Conservation (phyloP, 2,113 vertebrate genomes). For the Ia io region DNA sequence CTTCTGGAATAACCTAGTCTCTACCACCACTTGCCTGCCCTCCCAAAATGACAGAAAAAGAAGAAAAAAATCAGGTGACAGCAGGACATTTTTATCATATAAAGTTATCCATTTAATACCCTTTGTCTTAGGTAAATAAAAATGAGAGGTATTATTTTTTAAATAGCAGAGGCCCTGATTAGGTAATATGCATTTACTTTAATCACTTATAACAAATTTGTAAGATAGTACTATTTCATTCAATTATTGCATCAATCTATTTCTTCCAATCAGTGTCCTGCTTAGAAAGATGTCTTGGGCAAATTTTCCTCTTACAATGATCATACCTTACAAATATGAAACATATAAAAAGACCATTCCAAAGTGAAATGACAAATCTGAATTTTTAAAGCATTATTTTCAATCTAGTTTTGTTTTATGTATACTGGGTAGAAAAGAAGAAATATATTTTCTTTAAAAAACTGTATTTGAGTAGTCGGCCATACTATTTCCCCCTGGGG, state of each 20-base stretch:
- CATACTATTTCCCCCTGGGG: not conserved
- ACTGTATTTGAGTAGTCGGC: not conserved
- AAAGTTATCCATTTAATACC: not conserved
- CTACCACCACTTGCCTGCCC: not conserved
- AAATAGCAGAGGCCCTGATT: not conserved
- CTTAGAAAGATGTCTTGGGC: not conserved
- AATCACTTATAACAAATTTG: not conserved
- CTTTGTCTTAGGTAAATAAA: constrained; percentile 1
- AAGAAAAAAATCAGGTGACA: not conserved
- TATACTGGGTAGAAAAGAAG: not conserved
- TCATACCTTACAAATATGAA: not conserved
- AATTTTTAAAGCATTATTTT: constrained; percentile 13
- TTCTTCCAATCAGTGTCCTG: not conserved
- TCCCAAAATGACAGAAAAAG: not conserved
- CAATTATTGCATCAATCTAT: not conserved
- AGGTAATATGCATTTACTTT: not conserved
- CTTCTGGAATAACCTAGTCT: not conserved
- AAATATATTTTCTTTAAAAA: not conserved
- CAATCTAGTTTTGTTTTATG: not conserved
- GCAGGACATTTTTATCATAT: not conserved
- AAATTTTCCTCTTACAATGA: not conserved
- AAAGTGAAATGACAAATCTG: not conserved
- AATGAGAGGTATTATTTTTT: constrained; percentile 14
- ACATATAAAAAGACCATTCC: not conserved
- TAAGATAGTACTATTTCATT: not conserved